Evolutionary conservation across 2,113 vertebrate species (phyloP).

Genomic region (Etheostoma spectabile): DNA sequence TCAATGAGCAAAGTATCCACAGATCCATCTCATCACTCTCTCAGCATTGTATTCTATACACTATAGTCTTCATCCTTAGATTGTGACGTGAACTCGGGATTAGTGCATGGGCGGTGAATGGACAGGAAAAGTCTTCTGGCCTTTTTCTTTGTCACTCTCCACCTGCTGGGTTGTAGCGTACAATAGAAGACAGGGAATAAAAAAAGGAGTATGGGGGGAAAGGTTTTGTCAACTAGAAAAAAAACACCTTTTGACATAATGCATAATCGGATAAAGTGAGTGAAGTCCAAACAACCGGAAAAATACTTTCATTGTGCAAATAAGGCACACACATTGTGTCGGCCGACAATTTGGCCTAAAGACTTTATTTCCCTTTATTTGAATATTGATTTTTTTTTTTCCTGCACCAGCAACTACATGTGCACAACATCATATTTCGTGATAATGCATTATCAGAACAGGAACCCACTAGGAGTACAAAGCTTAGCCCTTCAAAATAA

Average conservation of each 20-base stretch:
- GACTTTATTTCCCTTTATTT: too few relatives aligned
- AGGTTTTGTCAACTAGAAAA: neutral
- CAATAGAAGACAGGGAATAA: slow-evolving; percentile 35
- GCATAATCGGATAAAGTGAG: slow-evolving; percentile 3
- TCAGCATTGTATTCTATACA: neutral
- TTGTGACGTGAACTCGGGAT: slow-evolving; percentile 11
- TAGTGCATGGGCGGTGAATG: slow-evolving; percentile 14
- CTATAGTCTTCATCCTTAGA: neutral
- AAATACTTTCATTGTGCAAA: too few relatives aligned
- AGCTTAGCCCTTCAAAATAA: too few relatives aligned
- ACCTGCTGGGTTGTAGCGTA: slow-evolving; percentile 50
- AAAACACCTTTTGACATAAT: slow-evolving; percentile 26
- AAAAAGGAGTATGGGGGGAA: slow-evolving; percentile 48
- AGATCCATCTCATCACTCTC: neutral
- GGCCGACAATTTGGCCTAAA: too few relatives aligned
- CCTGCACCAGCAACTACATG: too few relatives aligned
- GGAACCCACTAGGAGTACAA: too few relatives aligned
- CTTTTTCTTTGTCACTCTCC: slow-evolving; percentile 39
- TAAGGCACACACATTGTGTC: too few relatives aligned
- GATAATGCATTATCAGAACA: slow-evolving; percentile 25
- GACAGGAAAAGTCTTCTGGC: slow-evolving; percentile 43
- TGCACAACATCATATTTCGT: too few relatives aligned
- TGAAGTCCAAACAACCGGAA: too few relatives aligned
- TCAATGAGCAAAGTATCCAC: neutral
- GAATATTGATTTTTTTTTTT: too few relatives aligned